Conservation (phyloP, 2,113 vertebrate species). For the Prionailurus bengalensis region DNA sequence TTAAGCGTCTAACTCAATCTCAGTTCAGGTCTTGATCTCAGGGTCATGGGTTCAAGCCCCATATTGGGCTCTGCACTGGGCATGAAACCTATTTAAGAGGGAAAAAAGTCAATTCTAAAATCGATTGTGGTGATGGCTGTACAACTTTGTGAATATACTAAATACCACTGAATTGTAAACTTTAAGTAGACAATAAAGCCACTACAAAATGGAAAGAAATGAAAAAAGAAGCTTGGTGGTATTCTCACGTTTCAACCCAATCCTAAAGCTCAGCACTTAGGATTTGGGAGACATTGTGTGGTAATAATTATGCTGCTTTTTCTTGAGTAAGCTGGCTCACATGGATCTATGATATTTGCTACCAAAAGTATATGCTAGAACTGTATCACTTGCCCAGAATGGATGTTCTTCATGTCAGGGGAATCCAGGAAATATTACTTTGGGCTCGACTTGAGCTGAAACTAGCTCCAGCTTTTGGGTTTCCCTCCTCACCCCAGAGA, state of each 20-base stretch:
- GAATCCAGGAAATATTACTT: not conserved
- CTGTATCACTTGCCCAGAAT: not conserved
- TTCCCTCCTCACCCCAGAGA: not conserved
- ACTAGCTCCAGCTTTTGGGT: not conserved
- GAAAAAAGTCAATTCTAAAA: not conserved
- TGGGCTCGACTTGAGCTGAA: not conserved
- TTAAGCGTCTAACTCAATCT: too few species aligned
- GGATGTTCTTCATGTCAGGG: not conserved
- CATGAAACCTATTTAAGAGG: too few species aligned
- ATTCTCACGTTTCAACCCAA: not conserved
- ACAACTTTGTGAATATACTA: not conserved
- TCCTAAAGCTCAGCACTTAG: not conserved
- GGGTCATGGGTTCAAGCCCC: too few species aligned
- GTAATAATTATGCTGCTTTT: not conserved
- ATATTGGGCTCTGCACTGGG: too few species aligned
- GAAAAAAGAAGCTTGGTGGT: not conserved
- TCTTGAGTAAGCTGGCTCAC: not conserved
- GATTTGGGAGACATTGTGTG: not conserved
- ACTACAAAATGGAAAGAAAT: not conserved
- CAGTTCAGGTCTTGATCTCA: too few species aligned
- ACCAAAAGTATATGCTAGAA: not conserved
- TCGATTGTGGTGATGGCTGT: not conserved
- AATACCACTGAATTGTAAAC: not conserved
- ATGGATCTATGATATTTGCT: not conserved
- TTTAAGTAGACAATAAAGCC: not conserved